Percentiles rank a stretch among this genome's conserved stretches.
These are phyloP conservation scores for Patiria miniata DNA, from an alignment of 35 echinoderm and acorn worm genomes.

Conservation along the genomic window DNA sequence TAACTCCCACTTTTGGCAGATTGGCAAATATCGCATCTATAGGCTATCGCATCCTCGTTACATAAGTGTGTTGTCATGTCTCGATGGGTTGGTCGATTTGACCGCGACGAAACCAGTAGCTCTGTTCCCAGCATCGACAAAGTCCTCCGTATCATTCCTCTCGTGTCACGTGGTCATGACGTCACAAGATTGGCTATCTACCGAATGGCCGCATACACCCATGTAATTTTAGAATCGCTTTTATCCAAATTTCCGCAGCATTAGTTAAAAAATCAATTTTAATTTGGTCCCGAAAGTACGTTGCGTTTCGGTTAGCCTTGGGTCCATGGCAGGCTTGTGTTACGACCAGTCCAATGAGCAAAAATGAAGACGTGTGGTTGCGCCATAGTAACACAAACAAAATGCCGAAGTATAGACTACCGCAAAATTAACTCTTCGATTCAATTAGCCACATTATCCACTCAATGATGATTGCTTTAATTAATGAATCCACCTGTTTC, in stretches of 20 bases:
- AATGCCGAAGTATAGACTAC: not conserved
- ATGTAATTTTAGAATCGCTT: no score
- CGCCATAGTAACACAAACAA: not conserved
- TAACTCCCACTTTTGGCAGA: not conserved
- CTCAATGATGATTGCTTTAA: not conserved
- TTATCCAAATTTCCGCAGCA: no score
- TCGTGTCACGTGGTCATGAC: no score
- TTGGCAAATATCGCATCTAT: not conserved
- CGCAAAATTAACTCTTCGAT: not conserved
- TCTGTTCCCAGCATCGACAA: no score
- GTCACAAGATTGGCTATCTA: no score
- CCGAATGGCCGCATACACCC: no score
- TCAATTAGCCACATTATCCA: not conserved
- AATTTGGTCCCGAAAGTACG: no score
- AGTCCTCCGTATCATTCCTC: no score
- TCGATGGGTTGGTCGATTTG: no score
- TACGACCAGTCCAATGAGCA: not conserved
- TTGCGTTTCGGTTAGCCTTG: not conserved
- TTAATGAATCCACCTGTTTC: not conserved
- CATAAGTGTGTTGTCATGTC: not conserved
- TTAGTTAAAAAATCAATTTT: no score
- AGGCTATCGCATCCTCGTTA: not conserved
- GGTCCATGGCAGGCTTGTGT: not conserved
- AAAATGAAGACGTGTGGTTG: not conserved
- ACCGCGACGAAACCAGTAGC: no score